These are phyloP conservation scores for Drosophila micromelanica DNA, from an alignment of 1,140 invertebrate species.

Conservation along the genomic window DNA sequence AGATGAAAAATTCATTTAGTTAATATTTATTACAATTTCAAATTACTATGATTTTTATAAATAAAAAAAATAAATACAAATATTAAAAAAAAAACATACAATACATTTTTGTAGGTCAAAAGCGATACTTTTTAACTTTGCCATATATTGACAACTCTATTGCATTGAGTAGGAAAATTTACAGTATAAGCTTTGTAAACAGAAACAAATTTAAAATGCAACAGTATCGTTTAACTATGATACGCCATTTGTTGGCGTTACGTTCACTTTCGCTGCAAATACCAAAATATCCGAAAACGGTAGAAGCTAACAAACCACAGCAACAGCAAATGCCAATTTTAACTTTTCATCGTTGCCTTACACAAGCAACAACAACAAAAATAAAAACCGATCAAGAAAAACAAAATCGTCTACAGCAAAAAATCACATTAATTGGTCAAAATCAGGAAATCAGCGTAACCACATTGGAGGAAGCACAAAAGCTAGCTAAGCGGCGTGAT, in stretches of 20 bases:
- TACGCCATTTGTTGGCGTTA: slow-evolving; percentile 34
- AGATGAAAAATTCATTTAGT: background rate
- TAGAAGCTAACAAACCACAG: background rate
- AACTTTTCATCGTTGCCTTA: slow-evolving; percentile 36
- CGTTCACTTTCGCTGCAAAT: slow-evolving; percentile 19
- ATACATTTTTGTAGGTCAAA: background rate
- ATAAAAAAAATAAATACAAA: background rate
- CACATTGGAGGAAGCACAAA: slow-evolving; percentile 86
- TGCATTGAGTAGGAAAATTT: slow-evolving; percentile 28
- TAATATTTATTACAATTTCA: background rate
- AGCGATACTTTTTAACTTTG: background rate
- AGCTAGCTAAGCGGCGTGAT: slow-evolving; percentile 86
- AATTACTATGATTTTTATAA: background rate
- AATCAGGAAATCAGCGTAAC: slow-evolving; percentile 85
- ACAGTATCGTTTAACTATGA: slow-evolving; percentile 29
- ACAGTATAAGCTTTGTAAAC: slow-evolving; percentile 14
- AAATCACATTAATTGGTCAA: slow-evolving; percentile 85
- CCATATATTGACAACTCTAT: slow-evolving; percentile 34
- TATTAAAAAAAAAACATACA: no score
- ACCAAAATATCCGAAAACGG: slow-evolving; percentile 6
- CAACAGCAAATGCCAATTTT: slow-evolving; percentile 6
- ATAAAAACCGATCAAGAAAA: slow-evolving; percentile 33
- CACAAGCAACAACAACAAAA: slow-evolving; percentile 36
- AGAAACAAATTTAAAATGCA: slow-evolving; percentile 34
- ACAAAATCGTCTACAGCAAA: slow-evolving; percentile 45